phyloP scores from a whole-genome alignment of 23 tunicate species.

The Trididemnum clinides region DNA sequence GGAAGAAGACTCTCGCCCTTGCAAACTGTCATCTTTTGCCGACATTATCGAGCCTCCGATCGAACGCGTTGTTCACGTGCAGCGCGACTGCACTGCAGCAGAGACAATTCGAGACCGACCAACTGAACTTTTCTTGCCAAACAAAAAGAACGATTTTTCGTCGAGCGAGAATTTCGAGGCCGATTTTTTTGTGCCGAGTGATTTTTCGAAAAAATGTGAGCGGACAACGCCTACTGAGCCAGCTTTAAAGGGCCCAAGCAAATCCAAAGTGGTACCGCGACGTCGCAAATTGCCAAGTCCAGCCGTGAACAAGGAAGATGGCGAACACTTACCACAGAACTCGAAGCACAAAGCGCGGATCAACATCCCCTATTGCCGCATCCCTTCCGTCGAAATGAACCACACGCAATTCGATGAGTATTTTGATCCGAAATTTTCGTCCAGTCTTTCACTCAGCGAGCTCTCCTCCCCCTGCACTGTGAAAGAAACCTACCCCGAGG shows the following conservation, averaged over 20 bases:
- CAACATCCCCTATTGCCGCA: constrained; percentile 33
- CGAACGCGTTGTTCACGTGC: constrained; percentile 50
- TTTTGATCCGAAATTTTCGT: constrained; percentile 15
- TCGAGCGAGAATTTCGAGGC: constrained; percentile 4
- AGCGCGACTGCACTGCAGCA: constrained; percentile 32
- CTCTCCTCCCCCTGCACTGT: neutral
- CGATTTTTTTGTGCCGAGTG: neutral
- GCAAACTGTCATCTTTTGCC: constrained; percentile 41
- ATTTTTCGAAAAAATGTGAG: neutral
- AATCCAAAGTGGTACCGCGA: neutral
- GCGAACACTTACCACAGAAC: neutral
- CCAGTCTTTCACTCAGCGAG: neutral
- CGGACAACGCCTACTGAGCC: too few species aligned
- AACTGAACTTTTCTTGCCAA: neutral
- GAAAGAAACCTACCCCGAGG: neutral
- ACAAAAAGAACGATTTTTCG: neutral
- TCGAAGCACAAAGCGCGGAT: neutral
- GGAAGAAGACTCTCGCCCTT: neutral
- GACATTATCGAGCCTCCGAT: constrained; percentile 46
- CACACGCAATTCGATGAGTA: constrained; percentile 70
- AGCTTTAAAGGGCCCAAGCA: neutral
- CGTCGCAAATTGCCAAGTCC: neutral
- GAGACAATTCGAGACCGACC: neutral
- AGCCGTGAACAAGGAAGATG: neutral
- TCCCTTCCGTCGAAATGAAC: constrained; percentile 75